Evolutionary conservation across 2,113 vertebrate genomes (phyloP), one percentile per base, ranked within the genome.

Genomic region (Urocynchramus pylzowi): DNA sequence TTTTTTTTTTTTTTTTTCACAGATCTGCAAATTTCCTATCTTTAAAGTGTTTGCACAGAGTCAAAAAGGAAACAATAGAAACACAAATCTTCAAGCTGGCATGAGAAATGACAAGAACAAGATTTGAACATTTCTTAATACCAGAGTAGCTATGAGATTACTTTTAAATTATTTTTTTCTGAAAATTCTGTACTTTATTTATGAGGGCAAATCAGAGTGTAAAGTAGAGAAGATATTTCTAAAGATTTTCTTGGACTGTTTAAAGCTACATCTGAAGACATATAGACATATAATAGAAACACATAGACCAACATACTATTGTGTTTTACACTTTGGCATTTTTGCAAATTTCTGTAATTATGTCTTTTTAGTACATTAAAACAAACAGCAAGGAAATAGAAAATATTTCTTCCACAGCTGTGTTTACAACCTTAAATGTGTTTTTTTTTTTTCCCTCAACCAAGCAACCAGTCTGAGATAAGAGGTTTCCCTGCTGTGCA

Each of bases 401-500:
- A 97, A 97, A 96, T 91, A 90, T 96, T 95, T 96, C 96, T 97
- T 94, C 89, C 93, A 95, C 97, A 98, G 97, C 97, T 98, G 98
- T 98, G 97, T 98, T 98, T 98, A 97, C 97, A 95, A 97, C 90
- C 93, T 96, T 93, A 86, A 90, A 94, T 88, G 59, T 93, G 64
- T 37, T 86, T 65, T 84, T 49, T 94, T 95, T 91, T 75, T 83
- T 10, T n/a, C n/a, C 12, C 75, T 77, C 67, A 95, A 37, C 90
- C 92, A 98, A 95, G 96, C 97, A 97, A 95, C 89, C 96, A 97
- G 96, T 84, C 97, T 97, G 97, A 96, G 97, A 95, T 97, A 98
- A 98, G 98, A 98, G 97, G 96, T 91, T 96, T 92, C 81, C 98
- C 98, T 92, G 97, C 98, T 98, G 98, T 91, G 98, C 87, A 56